A percentile compares a stretch with the other conserved stretches of the same genome.
phyloP scores from a whole-genome alignment of 2,797 vertebrate genomes.

The Liasis olivaceus region DNA sequence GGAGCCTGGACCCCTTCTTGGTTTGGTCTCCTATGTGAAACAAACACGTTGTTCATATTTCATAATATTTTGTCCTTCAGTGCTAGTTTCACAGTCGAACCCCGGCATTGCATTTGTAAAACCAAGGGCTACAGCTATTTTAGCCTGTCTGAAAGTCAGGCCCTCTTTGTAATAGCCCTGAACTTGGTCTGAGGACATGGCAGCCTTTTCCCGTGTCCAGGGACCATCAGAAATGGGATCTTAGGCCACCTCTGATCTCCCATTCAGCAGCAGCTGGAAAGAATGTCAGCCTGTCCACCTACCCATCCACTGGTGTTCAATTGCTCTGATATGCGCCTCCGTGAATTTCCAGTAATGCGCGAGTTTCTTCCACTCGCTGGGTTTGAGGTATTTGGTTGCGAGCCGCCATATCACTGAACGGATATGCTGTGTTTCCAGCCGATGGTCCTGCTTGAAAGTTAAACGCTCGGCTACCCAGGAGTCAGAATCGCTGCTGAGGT shows the following conservation, averaged over 20 bases:
- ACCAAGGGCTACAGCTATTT: not conserved
- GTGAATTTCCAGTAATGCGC: constrained; percentile 89
- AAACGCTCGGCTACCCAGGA: constrained; percentile 73
- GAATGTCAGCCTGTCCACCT: constrained; percentile 8
- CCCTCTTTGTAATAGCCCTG: not conserved
- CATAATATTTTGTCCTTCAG: not conserved
- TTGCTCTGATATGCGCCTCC: constrained; percentile 82
- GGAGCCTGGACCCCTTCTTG: not conserved
- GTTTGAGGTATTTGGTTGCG: constrained; percentile 82
- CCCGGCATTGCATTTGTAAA: not conserved
- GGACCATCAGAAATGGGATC: not conserved
- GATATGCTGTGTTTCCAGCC: constrained; percentile 84
- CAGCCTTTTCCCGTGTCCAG: not conserved
- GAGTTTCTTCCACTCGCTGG: constrained; percentile 87
- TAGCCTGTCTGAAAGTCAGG: not conserved
- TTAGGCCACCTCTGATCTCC: not conserved
- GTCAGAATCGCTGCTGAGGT: constrained; percentile 64
- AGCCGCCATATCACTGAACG: constrained; percentile 87
- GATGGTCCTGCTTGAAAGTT: constrained; percentile 88
- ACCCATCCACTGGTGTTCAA: constrained; percentile 85
- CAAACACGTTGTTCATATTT: not conserved
- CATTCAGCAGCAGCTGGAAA: not conserved
- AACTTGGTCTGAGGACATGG: not conserved
- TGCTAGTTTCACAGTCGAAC: not conserved
- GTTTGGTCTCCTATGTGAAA: not conserved